Conservation (phyloP, 2,888 invertebrate species). For the Cyaniris semiargus region DNA sequence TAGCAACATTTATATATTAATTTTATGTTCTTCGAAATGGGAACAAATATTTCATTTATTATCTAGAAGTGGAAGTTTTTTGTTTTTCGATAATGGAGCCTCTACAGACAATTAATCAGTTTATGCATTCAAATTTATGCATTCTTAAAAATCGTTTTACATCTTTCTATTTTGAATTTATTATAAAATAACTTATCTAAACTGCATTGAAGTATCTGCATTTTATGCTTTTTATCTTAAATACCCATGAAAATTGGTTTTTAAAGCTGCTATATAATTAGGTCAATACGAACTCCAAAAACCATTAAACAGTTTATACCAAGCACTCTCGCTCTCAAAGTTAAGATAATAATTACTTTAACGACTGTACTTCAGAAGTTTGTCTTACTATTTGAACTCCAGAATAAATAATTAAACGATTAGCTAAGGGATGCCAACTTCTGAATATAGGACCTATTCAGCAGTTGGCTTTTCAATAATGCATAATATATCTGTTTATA, state of each 20-base stretch:
- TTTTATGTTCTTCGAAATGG: background rate
- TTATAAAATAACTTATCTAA: background rate
- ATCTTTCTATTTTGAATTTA: background rate
- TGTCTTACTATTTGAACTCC: too few relatives aligned
- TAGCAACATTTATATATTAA: background rate
- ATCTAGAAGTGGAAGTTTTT: background rate
- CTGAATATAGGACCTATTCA: too few relatives aligned
- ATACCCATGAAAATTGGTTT: background rate
- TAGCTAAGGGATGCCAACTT: too few relatives aligned
- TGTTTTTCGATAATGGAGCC: background rate
- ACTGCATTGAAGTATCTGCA: background rate
- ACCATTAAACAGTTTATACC: too few relatives aligned
- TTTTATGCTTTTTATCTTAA: background rate
- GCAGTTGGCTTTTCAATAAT: too few relatives aligned
- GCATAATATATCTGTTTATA: too few relatives aligned
- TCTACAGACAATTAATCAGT: background rate
- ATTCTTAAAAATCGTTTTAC: background rate
- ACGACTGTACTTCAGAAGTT: too few relatives aligned
- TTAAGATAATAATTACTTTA: too few relatives aligned
- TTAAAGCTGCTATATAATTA: background rate
- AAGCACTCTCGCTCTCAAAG: too few relatives aligned
- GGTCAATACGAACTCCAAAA: background rate
- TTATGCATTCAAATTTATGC: background rate
- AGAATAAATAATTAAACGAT: too few relatives aligned
- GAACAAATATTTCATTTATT: background rate